These are phyloP conservation scores for Apoda limacodes DNA, from an alignment of 2,888 invertebrate genomes.

Conservation along the genomic window DNA sequence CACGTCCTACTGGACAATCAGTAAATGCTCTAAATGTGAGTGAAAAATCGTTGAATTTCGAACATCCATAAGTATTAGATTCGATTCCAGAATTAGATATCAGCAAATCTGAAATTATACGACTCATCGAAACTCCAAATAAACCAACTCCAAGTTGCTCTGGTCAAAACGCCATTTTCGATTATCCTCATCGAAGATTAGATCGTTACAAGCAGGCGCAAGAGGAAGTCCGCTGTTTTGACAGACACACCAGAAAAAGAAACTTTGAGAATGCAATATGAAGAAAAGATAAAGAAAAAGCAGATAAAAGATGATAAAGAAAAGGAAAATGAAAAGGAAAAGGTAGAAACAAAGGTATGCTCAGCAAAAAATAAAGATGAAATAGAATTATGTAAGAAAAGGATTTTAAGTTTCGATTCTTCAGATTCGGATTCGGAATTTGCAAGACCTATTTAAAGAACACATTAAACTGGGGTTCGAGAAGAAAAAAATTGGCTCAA, in stretches of 20 bases:
- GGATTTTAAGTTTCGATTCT: no score
- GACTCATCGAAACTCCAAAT: constrained; percentile 14
- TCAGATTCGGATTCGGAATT: no score
- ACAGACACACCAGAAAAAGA: constrained; percentile 8
- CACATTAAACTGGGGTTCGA: no score
- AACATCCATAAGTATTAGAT: constrained; percentile 14
- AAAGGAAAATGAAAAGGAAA: no score
- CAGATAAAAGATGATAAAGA: constrained; percentile 6
- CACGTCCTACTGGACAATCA: constrained; percentile 9
- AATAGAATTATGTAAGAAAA: no score
- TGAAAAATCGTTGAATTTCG: constrained; percentile 8
- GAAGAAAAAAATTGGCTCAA: no score
- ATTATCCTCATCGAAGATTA: constrained; percentile 12
- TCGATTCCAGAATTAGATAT: constrained; percentile 13
- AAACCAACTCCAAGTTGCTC: constrained; percentile 14
- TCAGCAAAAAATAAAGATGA: no score
- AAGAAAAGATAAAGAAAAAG: constrained; percentile 7
- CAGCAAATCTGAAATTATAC: constrained; percentile 15
- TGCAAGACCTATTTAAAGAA: no score
- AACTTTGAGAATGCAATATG: constrained; percentile 6
- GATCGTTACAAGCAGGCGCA: constrained; percentile 13
- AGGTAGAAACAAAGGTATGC: no score
- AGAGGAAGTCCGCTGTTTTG: constrained; percentile 5
- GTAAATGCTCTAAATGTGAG: no score
- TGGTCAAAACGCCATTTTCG: constrained; percentile 12